phyloP scores from a whole-genome alignment of 2,113 vertebrate genomes.

The Ptilonorhynchus violaceus region DNA sequence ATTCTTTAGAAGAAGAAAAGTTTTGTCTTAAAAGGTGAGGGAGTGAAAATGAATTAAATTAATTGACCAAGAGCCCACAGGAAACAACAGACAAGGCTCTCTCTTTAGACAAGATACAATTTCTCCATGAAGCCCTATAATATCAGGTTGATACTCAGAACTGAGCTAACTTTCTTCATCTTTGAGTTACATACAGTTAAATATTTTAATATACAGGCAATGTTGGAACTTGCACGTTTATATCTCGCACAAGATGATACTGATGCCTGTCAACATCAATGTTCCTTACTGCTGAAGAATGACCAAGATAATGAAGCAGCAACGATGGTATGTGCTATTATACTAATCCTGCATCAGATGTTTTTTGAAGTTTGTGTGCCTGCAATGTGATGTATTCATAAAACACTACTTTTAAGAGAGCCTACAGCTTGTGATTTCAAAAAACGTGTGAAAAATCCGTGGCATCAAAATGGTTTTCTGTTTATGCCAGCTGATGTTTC shows the following conservation, averaged over 20 bases:
- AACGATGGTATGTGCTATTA: conserved; percentile 72
- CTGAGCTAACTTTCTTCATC: neutral
- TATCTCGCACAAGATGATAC: conserved; percentile 88
- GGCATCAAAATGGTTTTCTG: neutral
- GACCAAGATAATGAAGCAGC: conserved; percentile 91
- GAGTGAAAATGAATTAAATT: neutral
- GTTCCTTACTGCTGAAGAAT: conserved; percentile 84
- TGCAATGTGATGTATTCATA: neutral
- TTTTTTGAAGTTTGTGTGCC: neutral
- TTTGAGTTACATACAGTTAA: neutral
- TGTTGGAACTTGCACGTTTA: conserved; percentile 90
- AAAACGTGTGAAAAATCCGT: neutral
- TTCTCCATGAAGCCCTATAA: neutral
- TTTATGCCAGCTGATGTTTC: neutral
- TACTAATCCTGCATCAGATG: neutral
- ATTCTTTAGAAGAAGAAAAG: neutral
- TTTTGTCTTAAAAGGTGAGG: neutral
- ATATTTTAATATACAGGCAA: conserved; percentile 76
- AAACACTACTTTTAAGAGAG: neutral
- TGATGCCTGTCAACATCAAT: conserved; percentile 89
- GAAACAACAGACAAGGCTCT: neutral
- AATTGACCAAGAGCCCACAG: neutral
- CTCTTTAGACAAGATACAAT: neutral
- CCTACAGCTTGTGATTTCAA: neutral
- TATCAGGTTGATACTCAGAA: neutral